phyloP scores from a whole-genome alignment of 2,888 invertebrate species.

The Tiliacea aurago region DNA sequence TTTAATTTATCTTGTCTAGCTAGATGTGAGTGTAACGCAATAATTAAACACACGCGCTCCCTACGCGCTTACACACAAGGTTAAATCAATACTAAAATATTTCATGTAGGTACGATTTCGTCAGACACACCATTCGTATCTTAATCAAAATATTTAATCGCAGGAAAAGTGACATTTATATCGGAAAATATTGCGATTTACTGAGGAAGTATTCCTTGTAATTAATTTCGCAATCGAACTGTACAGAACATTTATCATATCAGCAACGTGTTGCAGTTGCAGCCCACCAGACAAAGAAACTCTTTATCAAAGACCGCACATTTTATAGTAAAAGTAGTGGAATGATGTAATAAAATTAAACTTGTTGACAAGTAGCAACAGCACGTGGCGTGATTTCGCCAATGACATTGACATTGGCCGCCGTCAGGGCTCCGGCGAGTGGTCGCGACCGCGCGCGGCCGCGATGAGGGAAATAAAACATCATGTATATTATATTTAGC shows the following conservation, averaged over 20 bases:
- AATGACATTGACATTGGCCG: conserved; percentile 85
- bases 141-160: not conserved
- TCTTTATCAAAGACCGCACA: not conserved
- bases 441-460: conserved; percentile 46
- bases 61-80: conserved; percentile 42
- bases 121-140: not conserved
- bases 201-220: not conserved
- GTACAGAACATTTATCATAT: not conserved
- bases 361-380: conserved; percentile 57
- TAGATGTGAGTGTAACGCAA: conserved; percentile 52
- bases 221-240: not conserved
- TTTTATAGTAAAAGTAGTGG: conserved; percentile 20
- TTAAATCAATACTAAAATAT: conserved; percentile 32
- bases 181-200: not conserved
- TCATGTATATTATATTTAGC: not conserved
- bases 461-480: conserved; percentile 26
- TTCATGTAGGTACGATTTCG: conserved; percentile 8
- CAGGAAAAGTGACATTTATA: not conserved
- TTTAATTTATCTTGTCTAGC: conserved; percentile 53
- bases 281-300: not conserved
- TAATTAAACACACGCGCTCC: conserved; percentile 23
- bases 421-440: conserved; percentile 66
- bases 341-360: conserved; percentile 40
- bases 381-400: conserved; percentile 76
- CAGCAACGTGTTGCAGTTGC: not conserved